Conservation (phyloP, 2,888 invertebrate species). For the Megalurothrips usitatus region DNA sequence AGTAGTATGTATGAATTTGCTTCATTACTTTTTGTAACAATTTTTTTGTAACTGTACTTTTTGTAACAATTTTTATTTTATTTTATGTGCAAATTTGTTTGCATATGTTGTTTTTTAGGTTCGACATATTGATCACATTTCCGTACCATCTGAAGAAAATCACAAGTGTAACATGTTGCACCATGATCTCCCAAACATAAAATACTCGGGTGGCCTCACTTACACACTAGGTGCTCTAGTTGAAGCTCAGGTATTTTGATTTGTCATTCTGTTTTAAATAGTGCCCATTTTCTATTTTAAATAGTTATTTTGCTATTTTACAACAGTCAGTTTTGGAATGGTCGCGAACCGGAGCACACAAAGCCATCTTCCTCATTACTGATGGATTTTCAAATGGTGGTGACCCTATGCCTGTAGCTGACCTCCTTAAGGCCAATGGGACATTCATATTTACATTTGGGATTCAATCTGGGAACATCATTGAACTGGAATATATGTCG, state of each 20-base stretch:
- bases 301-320: constrained; percentile 33
- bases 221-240: constrained; percentile 64
- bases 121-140: constrained; percentile 59
- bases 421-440: constrained; percentile 49
- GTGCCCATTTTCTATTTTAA: not conserved
- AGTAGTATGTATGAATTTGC: constrained; percentile 45
- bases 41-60: constrained; percentile 1
- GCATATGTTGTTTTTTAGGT: constrained; percentile 39
- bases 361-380: constrained; percentile 63
- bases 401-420: constrained; percentile 59
- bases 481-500: constrained; percentile 59
- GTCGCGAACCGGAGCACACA: constrained; percentile 50
- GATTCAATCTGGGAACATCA: constrained; percentile 57
- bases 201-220: constrained; percentile 63
- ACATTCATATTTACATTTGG: constrained; percentile 54
- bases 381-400: constrained; percentile 69
- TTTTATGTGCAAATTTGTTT: too few relatives aligned
- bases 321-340: constrained; percentile 49
- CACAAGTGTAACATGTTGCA: constrained; percentile 62
- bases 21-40: constrained; percentile 40
- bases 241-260: constrained; percentile 54
- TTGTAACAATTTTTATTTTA: constrained; percentile 24
- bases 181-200: constrained; percentile 56
- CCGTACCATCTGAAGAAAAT: constrained; percentile 49
- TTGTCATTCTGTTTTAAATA: constrained; percentile 13